These are phyloP conservation scores for Kradibia gibbosae DNA, from an alignment of 1,140 invertebrate genomes.

Conservation along the genomic window DNA sequence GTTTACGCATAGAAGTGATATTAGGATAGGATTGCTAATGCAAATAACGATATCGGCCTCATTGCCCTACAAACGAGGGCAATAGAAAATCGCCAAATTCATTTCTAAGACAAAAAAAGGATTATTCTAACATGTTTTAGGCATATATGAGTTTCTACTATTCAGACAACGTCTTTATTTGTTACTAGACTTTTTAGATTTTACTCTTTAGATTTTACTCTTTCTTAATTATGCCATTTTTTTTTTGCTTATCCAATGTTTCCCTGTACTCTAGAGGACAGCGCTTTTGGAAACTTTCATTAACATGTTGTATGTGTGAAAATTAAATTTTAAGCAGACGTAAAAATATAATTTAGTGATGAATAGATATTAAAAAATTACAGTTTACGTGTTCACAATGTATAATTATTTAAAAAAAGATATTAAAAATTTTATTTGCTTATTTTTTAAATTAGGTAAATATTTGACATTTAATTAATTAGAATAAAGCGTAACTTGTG, in stretches of 20 bases:
- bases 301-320: constrained; percentile 1
- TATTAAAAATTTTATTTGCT: not conserved
- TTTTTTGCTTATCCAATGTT: not conserved
- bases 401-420: not conserved
- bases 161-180: constrained; percentile 24
- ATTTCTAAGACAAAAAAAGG: constrained; percentile 34
- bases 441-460: not conserved
- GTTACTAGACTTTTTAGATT: constrained; percentile 35
- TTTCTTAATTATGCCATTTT: constrained; percentile 9
- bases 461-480: not conserved
- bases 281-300: not conserved
- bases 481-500: not conserved
- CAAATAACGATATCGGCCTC: not conserved
- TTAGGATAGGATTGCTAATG: constrained; percentile 28
- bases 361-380: too few species aligned
- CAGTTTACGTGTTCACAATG: not conserved
- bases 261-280: not conserved
- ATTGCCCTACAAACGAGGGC: not conserved
- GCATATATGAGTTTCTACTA: constrained; percentile 33
- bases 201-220: constrained; percentile 11
- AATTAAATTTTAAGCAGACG: not conserved
- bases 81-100: not conserved
- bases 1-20: constrained; percentile 1
- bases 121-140: constrained; percentile 42
- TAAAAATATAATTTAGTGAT: constrained; percentile 12